These are phyloP conservation scores for Ophion costatus DNA, from an alignment of 2,888 invertebrate genomes.

Conservation along the genomic window DNA sequence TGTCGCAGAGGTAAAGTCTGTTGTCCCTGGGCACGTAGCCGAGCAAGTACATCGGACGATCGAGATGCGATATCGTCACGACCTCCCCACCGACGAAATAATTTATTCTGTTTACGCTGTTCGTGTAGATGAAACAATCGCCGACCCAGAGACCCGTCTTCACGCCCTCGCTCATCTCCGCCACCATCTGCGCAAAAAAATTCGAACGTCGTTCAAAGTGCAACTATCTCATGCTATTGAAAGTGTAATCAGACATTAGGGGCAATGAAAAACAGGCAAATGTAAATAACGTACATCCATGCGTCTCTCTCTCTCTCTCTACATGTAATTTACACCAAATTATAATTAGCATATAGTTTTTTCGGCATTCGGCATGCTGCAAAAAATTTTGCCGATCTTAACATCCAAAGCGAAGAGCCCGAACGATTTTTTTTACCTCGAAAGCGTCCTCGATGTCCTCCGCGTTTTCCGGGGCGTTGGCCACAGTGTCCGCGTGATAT, in stretches of 20 bases:
- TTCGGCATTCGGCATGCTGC: no score
- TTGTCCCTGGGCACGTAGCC: conserved; percentile 99
- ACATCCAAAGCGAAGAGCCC: neutral
- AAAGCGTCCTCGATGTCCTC: conserved; percentile 97
- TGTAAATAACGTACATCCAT: no score
- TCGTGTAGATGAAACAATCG: conserved; percentile 99
- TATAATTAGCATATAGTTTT: no score
- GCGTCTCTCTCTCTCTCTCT: no score
- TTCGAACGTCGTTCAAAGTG: no score
- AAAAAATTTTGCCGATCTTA: neutral
- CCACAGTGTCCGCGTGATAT: conserved; percentile 93
- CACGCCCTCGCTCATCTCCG: conserved; percentile 95
- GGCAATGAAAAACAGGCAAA: no score
- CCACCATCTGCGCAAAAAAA: conserved; percentile 86
- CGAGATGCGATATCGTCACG: conserved; percentile 98
- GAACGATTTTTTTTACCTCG: conserved; percentile 86
- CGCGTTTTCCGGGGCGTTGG: conserved; percentile 90
- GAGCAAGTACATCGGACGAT: conserved; percentile 97
- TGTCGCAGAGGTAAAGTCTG: conserved; percentile 97
- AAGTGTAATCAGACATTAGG: no score
- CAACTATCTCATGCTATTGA: no score
- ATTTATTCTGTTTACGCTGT: conserved; percentile 97
- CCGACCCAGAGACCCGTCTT: conserved; percentile 98
- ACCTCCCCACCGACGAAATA: conserved; percentile 99
- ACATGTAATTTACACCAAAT: no score